These are phyloP conservation scores for Trichonephila inaurata DNA, from an alignment of 1,140 invertebrate genomes.

Conservation along the genomic window DNA sequence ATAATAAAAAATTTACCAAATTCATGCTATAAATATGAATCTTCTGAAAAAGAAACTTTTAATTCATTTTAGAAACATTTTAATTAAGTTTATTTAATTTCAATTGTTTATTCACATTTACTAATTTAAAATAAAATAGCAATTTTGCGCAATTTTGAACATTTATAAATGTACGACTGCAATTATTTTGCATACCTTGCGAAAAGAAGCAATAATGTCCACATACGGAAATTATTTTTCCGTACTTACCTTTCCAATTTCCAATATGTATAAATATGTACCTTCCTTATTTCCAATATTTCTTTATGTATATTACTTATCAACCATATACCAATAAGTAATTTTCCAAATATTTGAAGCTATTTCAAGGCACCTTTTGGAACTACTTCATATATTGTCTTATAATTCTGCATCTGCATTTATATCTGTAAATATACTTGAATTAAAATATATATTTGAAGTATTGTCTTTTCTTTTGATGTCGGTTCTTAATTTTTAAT, in stretches of 20 bases:
- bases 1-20: no score
- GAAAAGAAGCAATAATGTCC: neutral
- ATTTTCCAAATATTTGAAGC: neutral
- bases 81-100: no score
- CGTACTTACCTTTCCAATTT: neutral
- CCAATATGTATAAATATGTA: no score
- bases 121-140: no score
- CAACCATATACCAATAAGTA: neutral
- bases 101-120: no score
- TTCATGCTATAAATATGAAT: no score
- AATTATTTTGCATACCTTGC: neutral
- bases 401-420: constrained; percentile 15
- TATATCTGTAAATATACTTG: constrained; percentile 9
- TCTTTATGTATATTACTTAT: neutral
- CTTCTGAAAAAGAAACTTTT: no score
- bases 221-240: neutral
- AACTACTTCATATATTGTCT: constrained; percentile 41
- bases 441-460: constrained; percentile 42
- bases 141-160: no score
- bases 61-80: no score
- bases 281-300: neutral
- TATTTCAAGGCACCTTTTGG: neutral
- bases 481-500: no score
- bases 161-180: no score
- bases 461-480: neutral